phyloP scores from a whole-genome alignment of 2,888 invertebrate species.

The Homarus gammarus region DNA sequence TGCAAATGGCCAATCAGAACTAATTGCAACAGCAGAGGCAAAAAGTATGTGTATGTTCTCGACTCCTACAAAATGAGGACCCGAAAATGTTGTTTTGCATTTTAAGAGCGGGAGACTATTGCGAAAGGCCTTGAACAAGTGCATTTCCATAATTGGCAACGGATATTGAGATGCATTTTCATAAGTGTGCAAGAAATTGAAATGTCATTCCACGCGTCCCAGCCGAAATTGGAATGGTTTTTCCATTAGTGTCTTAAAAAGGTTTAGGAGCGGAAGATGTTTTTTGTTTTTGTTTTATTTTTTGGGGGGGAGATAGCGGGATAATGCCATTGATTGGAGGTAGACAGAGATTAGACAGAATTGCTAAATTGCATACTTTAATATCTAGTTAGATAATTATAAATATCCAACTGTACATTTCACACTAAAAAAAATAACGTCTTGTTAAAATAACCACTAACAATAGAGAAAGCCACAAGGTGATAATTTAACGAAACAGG shows the following conservation, averaged over 20 bases:
- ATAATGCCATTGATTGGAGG: too few relatives aligned
- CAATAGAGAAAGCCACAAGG: too few relatives aligned
- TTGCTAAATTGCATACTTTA: too few relatives aligned
- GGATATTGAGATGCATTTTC: not conserved
- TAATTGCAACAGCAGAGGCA: constrained; percentile 16
- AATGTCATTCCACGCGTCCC: not conserved
- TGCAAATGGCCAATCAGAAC: not conserved
- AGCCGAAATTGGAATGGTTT: not conserved
- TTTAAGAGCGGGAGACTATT: not conserved
- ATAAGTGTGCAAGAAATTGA: not conserved
- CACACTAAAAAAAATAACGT: too few relatives aligned
- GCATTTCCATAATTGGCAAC: not conserved
- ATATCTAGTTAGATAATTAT: too few relatives aligned
- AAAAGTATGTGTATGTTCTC: not conserved
- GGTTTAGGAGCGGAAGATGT: too few relatives aligned
- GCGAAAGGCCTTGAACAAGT: not conserved
- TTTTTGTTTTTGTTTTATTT: too few relatives aligned
- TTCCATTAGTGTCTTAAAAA: not conserved
- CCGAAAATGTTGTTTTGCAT: not conserved
- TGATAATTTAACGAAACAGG: too few relatives aligned
- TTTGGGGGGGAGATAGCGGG: too few relatives aligned
- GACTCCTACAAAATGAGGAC: not conserved
- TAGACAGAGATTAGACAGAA: too few relatives aligned
- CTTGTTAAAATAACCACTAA: too few relatives aligned
- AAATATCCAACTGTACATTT: too few relatives aligned